Conservation (phyloP, 2,888 invertebrate species). For the Oscheius sp. region DNA sequence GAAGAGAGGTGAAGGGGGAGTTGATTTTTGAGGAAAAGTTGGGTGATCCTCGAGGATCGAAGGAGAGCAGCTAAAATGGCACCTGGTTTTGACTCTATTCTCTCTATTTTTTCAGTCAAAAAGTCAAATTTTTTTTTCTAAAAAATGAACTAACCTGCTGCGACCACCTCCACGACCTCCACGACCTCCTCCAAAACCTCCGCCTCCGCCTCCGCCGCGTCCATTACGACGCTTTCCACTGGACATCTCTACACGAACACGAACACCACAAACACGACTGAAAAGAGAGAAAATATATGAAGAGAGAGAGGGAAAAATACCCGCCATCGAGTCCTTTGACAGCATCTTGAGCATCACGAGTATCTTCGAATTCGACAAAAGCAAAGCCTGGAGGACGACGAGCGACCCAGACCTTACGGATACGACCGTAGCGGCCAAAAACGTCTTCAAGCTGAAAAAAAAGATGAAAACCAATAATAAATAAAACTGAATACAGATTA, state of each 20-base stretch:
- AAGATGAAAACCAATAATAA: too few relatives aligned
- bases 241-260: slow-evolving; percentile 72
- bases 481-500: too few relatives aligned
- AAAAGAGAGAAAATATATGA: slow-evolving; percentile 28
- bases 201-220: slow-evolving; percentile 48
- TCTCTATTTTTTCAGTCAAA: neutral
- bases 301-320: slow-evolving; percentile 74
- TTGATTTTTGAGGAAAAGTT: neutral
- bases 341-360: slow-evolving; percentile 78
- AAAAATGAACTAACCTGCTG: slow-evolving; percentile 22
- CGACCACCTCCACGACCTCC: slow-evolving; percentile 41
- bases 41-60: too few relatives aligned
- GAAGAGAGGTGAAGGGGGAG: neutral
- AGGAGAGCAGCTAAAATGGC: slow-evolving; percentile 6
- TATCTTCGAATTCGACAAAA: slow-evolving; percentile 76
- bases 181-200: slow-evolving; percentile 62
- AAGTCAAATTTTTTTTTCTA: neutral
- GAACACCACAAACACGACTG: slow-evolving; percentile 71
- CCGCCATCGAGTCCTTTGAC: slow-evolving; percentile 73
- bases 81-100: neutral
- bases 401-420: slow-evolving; percentile 91
- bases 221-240: slow-evolving; percentile 71
- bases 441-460: slow-evolving; percentile 79
- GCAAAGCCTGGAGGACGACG: slow-evolving; percentile 83
- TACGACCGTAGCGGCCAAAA: slow-evolving; percentile 86